These are phyloP conservation scores for Micronycteris hirsuta DNA, from an alignment of 2,113 vertebrate genomes.

Conservation along the genomic window DNA sequence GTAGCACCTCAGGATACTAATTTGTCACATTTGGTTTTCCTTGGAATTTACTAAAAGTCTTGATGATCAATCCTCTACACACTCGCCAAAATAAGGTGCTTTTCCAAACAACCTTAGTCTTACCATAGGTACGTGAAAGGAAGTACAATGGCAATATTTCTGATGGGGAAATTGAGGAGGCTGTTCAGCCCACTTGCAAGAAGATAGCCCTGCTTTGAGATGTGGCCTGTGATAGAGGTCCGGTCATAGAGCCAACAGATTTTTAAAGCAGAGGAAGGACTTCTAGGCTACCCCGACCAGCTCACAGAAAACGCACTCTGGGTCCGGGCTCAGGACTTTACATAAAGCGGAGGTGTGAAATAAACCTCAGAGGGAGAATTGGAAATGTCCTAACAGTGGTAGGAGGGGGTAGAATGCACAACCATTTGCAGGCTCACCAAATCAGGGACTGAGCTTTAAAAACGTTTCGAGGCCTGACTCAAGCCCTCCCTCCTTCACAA, in stretches of 20 bases:
- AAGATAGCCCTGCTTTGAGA: not conserved
- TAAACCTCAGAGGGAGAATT: not conserved
- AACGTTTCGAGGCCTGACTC: not conserved
- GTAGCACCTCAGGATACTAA: not conserved
- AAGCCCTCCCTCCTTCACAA: not conserved
- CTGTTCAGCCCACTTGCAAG: not conserved
- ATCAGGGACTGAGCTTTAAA: not conserved
- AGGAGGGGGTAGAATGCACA: not conserved
- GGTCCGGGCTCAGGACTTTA: not conserved
- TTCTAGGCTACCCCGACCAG: not conserved
- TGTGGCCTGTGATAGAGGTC: not conserved
- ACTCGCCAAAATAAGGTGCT: not conserved
- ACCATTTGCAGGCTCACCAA: not conserved
- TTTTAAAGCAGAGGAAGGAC: not conserved
- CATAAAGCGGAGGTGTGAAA: not conserved
- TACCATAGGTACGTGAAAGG: not conserved
- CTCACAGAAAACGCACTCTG: not conserved
- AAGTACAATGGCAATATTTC: not conserved
- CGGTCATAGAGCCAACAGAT: not conserved
- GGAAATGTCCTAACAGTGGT: not conserved
- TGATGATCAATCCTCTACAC: not conserved
- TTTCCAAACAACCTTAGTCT: not conserved
- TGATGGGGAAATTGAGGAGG: not conserved
- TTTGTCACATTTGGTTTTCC: not conserved
- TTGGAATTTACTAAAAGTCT: not conserved